Conservation (phyloP, 2,797 vertebrate genomes). For the Manis crassicaudata region DNA sequence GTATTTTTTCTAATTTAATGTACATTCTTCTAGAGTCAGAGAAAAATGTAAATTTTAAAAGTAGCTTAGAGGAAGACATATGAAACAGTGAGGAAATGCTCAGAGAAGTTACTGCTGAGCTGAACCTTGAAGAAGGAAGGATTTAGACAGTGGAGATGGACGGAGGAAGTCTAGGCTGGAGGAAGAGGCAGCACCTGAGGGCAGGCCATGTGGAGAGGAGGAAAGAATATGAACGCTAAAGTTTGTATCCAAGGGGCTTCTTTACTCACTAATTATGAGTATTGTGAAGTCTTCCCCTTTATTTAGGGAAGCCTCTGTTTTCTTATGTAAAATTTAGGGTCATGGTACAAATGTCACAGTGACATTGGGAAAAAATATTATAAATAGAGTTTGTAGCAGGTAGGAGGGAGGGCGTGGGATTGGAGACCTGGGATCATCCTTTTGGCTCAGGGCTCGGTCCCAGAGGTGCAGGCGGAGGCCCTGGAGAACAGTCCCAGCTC, state of each 20-base stretch:
- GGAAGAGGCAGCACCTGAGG: accelerated
- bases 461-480: neutral
- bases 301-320: neutral
- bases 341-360: neutral
- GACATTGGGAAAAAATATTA: neutral
- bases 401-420: neutral
- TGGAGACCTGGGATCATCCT: neutral
- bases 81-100: neutral
- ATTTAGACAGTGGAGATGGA: accelerated
- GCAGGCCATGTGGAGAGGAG: neutral
- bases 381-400: neutral
- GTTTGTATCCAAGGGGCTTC: neutral
- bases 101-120: neutral
- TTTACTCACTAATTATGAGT: neutral
- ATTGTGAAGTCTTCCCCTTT: neutral
- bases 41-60: neutral
- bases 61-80: conserved; percentile 19
- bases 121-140: neutral
- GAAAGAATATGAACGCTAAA: neutral
- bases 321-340: neutral
- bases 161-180: neutral
- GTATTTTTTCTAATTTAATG: neutral
- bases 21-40: neutral
- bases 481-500: neutral
- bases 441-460: neutral